These are phyloP conservation scores for Manis javanica DNA, from an alignment of 2,797 vertebrate genomes.

Conservation along the genomic window DNA sequence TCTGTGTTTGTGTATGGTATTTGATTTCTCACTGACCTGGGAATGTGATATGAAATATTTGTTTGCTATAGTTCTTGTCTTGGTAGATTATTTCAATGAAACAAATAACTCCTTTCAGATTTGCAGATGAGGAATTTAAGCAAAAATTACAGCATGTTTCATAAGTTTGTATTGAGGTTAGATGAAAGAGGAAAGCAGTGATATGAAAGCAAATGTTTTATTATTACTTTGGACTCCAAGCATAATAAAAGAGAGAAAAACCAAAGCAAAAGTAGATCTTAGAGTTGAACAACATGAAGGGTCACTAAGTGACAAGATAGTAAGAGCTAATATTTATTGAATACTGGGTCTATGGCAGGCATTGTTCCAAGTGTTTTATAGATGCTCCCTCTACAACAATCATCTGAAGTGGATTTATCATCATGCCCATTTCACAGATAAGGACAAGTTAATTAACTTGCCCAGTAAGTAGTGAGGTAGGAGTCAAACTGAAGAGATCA, in stretches of 20 bases:
- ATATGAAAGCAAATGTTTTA: background rate
- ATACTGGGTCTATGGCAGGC: background rate
- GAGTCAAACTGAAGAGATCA: background rate
- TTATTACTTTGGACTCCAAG: background rate
- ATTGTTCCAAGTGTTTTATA: background rate
- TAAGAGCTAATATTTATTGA: background rate
- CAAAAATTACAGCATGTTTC: background rate
- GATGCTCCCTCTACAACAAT: background rate
- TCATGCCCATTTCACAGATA: background rate
- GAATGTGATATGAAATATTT: background rate
- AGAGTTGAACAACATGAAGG: background rate
- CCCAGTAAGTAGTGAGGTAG: background rate
- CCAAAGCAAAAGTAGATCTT: background rate
- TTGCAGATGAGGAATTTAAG: background rate
- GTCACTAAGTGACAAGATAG: background rate
- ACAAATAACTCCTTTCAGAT: background rate
- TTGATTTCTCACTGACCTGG: conserved; percentile 11
- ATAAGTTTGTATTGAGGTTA: background rate
- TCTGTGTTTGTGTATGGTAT: conserved; percentile 8
- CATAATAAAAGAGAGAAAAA: conserved; percentile 22
- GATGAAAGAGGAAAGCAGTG: background rate
- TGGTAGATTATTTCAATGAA: conserved; percentile 15
- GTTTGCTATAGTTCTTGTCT: background rate
- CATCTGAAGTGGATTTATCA: background rate
- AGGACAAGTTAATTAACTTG: conserved; percentile 28